Base-by-base conservation (phyloP, 2,113 vertebrate species). In the Octodon degus region DNA sequence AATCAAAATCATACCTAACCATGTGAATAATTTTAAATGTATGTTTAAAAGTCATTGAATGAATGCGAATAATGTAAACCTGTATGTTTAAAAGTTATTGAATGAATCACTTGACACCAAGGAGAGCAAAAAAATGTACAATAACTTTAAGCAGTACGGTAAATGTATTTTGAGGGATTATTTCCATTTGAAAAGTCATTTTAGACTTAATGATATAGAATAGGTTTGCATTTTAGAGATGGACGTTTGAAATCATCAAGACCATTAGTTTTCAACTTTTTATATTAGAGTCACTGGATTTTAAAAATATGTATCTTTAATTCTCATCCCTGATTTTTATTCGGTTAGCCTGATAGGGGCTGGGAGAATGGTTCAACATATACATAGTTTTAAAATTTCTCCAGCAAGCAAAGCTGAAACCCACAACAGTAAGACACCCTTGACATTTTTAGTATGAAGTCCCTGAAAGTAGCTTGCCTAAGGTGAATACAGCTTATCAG, bases 1-100 rank as follows among this genome's bases (percentile, higher is more conserved):
- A 97, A 94, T 95, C 76, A 93, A 96, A 93, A 94, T 25, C 53
- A 91, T 86, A 90, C 74, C 34, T 58, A 90, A 90, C 93, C 60
- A 93, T 90, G 50, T 85, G 63, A 58, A 83, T 95, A 96, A 95
- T 89, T 90, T 90, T 95, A 96, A 95, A n/a, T 96, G 47, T 77
- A 63, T 83, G 89, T 97, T 97, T 96, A 90, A 43, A 43, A 95
- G 70, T 43, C 70, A 96, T 47, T 68, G 43, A 96, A 74, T 91
- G 90, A 93, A 50, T 50, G 50, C 11, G 50, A 12, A 50, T 50
- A 50, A 50, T 50, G 9, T 50, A 50, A 10, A 50, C 11, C 50
- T 50, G 50, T 50, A 50, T 50, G 50, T 50, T 50, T 50, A 50
- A 50, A 50, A 50, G 50, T 50, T 12, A 50, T 50, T 50, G 10